Base-by-base conservation (phyloP, 2,113 vertebrate species). In the Lonchura striata region DNA sequence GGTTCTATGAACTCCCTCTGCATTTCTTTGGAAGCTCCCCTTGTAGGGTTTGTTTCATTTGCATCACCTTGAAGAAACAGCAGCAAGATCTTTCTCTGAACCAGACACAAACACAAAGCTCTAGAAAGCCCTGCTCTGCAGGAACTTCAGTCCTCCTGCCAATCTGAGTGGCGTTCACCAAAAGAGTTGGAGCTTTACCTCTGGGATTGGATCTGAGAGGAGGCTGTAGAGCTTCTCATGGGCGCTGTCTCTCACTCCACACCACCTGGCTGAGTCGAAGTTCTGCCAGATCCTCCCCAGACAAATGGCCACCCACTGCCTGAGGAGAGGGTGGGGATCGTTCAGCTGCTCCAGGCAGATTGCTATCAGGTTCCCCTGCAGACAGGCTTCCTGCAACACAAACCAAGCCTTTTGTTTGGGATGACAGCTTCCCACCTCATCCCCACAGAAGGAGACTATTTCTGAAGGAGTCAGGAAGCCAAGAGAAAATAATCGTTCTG, bases 301-400 rank as follows among this genome's bases (percentile, higher is more conserved):
- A 94, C 99, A 99, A 96, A 99, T 99, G 95, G 99, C 99, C 90
- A 99, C 99, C 99, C 99, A 99, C 97, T 99, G 99, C 68, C 99
- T 98, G 88, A 99, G 98, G 74, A 99, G 97, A 0, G 99, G 99
- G 91, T 99, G 99, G 0, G 99, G 99, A 96, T 99, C 99, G 3
- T 97, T 99, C 71, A 99, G 97, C 98, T 99, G 99, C 96, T 99
- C 99, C 97, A 99, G 98, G 97, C 99, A 99, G 97, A 99, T 99
- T 6, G 99, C 99, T 24, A 99, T 99, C 84, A 99, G 97, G 97
- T 99, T 99, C 16, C 99, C 99, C 91, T 99, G 99, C 57, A 99
- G 98, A 96, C 99, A 99, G 84, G 99, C 99, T 97, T 99, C 99
- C 99, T 99, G 91, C 7, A 82, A 82, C 59, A 95, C 70, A 94